Evolutionary conservation across 2,888 invertebrate genomes (phyloP), one percentile per base, ranked within the genome.

Genomic region (Peribatodes rhomboidaria): DNA sequence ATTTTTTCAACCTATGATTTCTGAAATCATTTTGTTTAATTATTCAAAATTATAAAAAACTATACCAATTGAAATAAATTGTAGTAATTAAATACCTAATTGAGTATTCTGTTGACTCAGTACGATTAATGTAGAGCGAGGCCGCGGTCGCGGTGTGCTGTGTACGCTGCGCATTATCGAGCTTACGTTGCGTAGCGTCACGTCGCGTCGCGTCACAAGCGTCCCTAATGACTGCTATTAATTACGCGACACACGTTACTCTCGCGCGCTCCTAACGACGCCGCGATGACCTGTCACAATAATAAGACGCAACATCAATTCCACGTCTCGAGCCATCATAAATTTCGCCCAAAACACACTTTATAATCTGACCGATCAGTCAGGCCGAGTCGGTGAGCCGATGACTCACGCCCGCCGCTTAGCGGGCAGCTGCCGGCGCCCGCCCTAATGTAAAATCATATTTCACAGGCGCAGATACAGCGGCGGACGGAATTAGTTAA

Each of bases 251-350:
- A 61, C 55, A n/a, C 16, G 18, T 50, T 53, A 62, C 2, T 6
- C 27, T 42, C 59, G 59, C 75, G 74, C 75, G 72, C 78, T 11
- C 80, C 79, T 76, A 80, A 77, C 79, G 73, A 77, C 76, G 71
- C 78, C 73, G 75, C 79, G 85, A 85, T 85, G 84, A 86, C 79
- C 86, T 83, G 87, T 88, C 88, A 85, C 79, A 89, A 87, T 89
- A 87, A 88, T 88, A 89, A 90, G 87, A 88, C 83, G 77, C 69
- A 72, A 73, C 82, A 88, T 90, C 84, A 87, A 90, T 90, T 82
- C 65, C 70, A 60, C 68, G 77, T 76, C 81, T 82, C 77, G 78
- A 80, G 77, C 80, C 80, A 72, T 81, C 84, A 86, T 86, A 83
- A 85, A 85, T 87, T 85, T 65, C 65, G 61, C 69, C 75, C 67